phyloP scores from a whole-genome alignment of 37 sponge, comb jelly and placozoan species.

The Ianthella basta region DNA sequence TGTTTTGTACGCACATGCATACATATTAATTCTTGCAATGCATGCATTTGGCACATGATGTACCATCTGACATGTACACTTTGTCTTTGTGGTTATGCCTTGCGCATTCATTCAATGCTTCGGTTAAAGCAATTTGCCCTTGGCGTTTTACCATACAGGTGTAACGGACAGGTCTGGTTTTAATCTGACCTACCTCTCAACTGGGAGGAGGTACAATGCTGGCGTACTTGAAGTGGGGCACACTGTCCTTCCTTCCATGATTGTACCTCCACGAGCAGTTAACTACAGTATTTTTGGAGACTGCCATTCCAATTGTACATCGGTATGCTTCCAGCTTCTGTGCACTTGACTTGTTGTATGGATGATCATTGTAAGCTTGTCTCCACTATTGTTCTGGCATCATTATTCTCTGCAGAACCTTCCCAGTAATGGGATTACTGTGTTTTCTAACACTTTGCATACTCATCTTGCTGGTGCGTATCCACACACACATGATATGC shows the following conservation, averaged over 20 bases:
- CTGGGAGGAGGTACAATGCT: conserved; percentile 26
- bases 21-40: no score
- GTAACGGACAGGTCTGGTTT: conserved; percentile 40
- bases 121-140: no score
- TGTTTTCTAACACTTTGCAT: conserved; percentile 33
- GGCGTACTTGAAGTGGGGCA: conserved; percentile 28
- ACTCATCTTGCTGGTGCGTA: not conserved
- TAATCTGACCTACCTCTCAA: conserved; percentile 10
- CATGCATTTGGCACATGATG: no score
- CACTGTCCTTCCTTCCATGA: not conserved
- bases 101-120: no score
- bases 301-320: conserved; percentile 7
- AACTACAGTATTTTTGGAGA: not conserved
- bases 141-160: conserved; percentile 1
- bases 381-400: no score
- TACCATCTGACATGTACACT: no score
- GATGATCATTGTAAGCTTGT: no score
- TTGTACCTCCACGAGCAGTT: conserved; percentile 12
- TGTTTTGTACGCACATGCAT: no score
- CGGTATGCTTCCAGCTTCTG: no score
- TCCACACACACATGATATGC: not conserved
- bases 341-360: no score
- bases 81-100: no score
- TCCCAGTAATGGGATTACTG: conserved; percentile 26
- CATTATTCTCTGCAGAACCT: no score